phyloP scores from a whole-genome alignment of 2,797 vertebrate genomes.

The Megalops cyprinoides region DNA sequence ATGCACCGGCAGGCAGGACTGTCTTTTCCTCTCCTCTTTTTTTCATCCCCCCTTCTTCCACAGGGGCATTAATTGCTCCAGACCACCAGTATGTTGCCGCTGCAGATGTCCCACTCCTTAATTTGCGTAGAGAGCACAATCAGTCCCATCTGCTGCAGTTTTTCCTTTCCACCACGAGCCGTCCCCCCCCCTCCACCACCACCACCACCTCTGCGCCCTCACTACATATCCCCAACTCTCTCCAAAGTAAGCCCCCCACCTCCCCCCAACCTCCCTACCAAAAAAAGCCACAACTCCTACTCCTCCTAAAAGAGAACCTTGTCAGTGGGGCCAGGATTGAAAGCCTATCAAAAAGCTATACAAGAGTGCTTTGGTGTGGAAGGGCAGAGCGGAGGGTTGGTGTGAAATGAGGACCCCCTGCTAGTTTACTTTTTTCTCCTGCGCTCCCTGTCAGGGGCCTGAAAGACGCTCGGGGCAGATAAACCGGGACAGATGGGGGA shows the following conservation, averaged over 20 bases:
- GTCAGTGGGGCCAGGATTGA: conserved; percentile 93
- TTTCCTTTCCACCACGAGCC: conserved; percentile 73
- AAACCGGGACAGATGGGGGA: conserved; percentile 90
- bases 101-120: conserved; percentile 96
- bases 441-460: conserved; percentile 72
- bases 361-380: conserved; percentile 93
- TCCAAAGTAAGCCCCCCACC: conserved; percentile 60
- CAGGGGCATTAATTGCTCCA: conserved; percentile 91
- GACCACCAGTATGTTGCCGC: conserved; percentile 88
- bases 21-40: conserved; percentile 53
- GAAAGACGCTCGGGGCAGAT: conserved; percentile 77
- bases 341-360: conserved; percentile 99
- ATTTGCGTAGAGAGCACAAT: conserved; percentile 97
- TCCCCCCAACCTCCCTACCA: conserved; percentile 33
- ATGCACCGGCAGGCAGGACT: conserved; percentile 63
- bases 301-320: conserved; percentile 68
- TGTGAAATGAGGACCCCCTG: conserved; percentile 85
- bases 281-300: conserved; percentile 57
- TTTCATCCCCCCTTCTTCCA: conserved; percentile 49
- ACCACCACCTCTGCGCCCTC: conserved; percentile 68
- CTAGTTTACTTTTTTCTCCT: conserved; percentile 75
- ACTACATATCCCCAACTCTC: conserved; percentile 63
- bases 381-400: conserved; percentile 80
- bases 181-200: conserved; percentile 45
- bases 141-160: conserved; percentile 98